Percentiles rank a stretch among this genome's conserved stretches.
These are phyloP conservation scores for Gymnodraco acuticeps DNA, from an alignment of 2,797 vertebrate genomes.

Conservation along the genomic window DNA sequence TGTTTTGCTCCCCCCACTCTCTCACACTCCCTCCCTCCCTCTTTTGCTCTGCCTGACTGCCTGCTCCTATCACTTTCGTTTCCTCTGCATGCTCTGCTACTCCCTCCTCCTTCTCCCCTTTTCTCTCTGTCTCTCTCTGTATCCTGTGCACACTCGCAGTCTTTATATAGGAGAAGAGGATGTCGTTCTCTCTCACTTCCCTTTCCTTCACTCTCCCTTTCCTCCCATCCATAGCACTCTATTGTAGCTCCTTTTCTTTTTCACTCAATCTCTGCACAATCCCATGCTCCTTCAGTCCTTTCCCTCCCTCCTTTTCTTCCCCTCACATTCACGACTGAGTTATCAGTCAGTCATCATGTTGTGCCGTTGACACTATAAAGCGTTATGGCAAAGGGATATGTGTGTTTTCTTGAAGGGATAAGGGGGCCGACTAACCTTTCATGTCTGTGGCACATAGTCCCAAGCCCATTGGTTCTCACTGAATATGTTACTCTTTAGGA, in stretches of 20 bases:
- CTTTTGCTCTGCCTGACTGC: constrained; percentile 61
- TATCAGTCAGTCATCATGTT: background rate
- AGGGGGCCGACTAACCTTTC: background rate
- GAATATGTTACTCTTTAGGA: background rate
- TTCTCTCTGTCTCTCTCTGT: constrained; percentile 4
- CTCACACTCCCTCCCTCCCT: constrained; percentile 44
- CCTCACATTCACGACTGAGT: background rate
- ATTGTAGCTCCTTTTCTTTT: background rate
- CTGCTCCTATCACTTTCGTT: constrained; percentile 49
- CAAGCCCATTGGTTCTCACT: background rate
- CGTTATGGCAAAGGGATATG: background rate
- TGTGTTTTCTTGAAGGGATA: background rate
- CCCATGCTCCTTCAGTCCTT: background rate
- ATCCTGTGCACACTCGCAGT: constrained; percentile 22
- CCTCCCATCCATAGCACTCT: background rate
- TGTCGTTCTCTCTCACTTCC: background rate
- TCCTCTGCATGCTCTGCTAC: constrained; percentile 36
- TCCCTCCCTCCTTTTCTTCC: background rate
- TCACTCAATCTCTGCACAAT: constrained; percentile 8
- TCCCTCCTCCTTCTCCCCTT: constrained; percentile 7
- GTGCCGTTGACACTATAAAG: constrained; percentile 6
- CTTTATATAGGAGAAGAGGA: constrained; percentile 1
- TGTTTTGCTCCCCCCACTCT: constrained; percentile 55
- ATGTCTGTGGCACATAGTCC: background rate
- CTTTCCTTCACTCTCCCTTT: background rate